These are phyloP conservation scores for Rhingia rostrata DNA, from an alignment of 2,888 invertebrate genomes.

Conservation along the genomic window DNA sequence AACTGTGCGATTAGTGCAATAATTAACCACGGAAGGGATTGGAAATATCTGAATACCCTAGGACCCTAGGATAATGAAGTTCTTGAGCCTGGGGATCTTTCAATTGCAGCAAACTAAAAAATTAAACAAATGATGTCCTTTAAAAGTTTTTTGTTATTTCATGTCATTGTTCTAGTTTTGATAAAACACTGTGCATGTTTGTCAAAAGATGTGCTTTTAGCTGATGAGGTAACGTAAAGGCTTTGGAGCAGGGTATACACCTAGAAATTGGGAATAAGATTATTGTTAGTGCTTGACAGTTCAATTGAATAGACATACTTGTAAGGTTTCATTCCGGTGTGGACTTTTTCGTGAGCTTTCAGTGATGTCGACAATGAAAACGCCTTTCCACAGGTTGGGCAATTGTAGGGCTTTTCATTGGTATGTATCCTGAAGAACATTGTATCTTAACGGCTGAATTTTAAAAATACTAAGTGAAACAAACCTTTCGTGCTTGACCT, in stretches of 20 bases:
- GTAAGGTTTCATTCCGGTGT: slow-evolving; percentile 79
- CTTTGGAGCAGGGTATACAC: slow-evolving; percentile 80
- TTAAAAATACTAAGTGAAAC: not conserved
- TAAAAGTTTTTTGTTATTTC: slow-evolving; percentile 7
- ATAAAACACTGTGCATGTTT: slow-evolving; percentile 75
- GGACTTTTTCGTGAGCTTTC: slow-evolving; percentile 79
- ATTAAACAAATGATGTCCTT: not conserved
- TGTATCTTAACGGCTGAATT: not conserved
- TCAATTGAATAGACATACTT: slow-evolving; percentile 65
- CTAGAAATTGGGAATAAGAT: slow-evolving; percentile 71
- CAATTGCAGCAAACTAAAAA: not conserved
- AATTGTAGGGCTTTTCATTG: slow-evolving; percentile 80
- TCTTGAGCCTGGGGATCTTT: no score
- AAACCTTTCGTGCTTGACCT: slow-evolving; percentile 80
- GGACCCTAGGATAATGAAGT: no score
- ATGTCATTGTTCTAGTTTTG: slow-evolving; percentile 49
- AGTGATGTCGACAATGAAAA: slow-evolving; percentile 79
- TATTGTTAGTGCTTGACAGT: not conserved
- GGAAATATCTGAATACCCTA: no score
- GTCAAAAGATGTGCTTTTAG: slow-evolving; percentile 80
- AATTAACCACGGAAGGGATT: no score
- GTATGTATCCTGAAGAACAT: slow-evolving; percentile 78
- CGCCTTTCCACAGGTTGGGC: slow-evolving; percentile 77
- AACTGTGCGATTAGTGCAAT: no score
- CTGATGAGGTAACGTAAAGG: slow-evolving; percentile 81